These are phyloP conservation scores for Brachyrhaphis roseni DNA, from an alignment of 2,797 vertebrate species.

Conservation along the genomic window DNA sequence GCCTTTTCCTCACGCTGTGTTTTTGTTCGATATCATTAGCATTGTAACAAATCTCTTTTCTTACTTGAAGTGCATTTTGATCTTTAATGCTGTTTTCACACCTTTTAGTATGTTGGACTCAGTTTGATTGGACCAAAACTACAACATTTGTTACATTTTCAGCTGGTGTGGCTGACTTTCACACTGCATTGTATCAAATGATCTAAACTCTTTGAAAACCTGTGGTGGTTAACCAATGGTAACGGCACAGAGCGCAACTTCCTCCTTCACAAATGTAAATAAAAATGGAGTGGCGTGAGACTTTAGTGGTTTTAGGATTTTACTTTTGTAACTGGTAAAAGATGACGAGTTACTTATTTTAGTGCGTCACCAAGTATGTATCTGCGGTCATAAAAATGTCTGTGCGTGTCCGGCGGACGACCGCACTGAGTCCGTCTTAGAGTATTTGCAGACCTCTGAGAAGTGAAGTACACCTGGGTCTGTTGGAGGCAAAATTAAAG, in stretches of 20 bases:
- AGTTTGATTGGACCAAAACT: not conserved
- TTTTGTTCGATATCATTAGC: slow-evolving; percentile 28
- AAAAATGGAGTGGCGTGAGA: too few relatives aligned
- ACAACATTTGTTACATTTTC: not conserved
- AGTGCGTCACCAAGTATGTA: too few relatives aligned
- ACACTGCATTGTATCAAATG: not conserved
- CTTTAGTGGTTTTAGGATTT: too few relatives aligned
- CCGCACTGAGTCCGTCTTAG: too few relatives aligned
- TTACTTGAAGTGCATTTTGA: not conserved
- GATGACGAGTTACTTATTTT: too few relatives aligned
- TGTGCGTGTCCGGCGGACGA: accelerated
- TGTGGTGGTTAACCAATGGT: not conserved
- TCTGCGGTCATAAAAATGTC: too few relatives aligned
- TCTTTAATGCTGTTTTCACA: not conserved
- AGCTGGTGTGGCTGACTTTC: not conserved
- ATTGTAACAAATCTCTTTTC: slow-evolving; percentile 59
- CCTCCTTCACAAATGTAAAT: not conserved
- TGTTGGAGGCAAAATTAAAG: too few relatives aligned
- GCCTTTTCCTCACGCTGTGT: slow-evolving; percentile 7
- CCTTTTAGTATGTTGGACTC: not conserved
- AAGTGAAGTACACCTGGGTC: too few relatives aligned
- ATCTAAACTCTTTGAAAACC: not conserved
- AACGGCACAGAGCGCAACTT: not conserved
- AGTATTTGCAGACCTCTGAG: too few relatives aligned
- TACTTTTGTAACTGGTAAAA: too few relatives aligned